These are phyloP conservation scores for Illadopsis cleaveri DNA, from an alignment of 2,113 vertebrate genomes.

Conservation along the genomic window DNA sequence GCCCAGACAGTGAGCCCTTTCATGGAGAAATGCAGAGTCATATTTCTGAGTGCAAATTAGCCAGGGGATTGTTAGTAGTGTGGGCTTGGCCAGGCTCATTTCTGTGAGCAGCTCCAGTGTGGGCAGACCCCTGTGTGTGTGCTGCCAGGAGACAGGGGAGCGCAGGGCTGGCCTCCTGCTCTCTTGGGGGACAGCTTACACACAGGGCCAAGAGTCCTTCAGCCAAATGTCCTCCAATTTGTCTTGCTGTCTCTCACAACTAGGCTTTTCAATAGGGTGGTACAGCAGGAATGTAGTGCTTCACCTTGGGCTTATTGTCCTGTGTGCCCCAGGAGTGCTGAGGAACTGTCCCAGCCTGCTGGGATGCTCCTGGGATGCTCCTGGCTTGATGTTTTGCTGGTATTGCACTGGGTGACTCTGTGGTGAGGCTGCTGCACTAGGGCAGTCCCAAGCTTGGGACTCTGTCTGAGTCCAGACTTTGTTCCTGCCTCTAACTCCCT, in stretches of 20 bases:
- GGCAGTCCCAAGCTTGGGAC: neutral
- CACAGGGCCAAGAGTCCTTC: neutral
- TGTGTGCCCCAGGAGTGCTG: neutral
- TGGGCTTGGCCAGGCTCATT: neutral
- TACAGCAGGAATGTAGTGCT: neutral
- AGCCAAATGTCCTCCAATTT: neutral
- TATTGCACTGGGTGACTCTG: neutral
- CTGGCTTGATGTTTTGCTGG: neutral
- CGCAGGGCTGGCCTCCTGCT: neutral
- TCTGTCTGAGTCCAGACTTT: neutral
- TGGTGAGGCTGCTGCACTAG: neutral
- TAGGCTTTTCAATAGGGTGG: neutral
- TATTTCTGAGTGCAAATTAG: constrained; percentile 51
- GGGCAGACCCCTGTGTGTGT: neutral
- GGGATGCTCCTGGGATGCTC: neutral
- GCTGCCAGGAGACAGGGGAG: neutral
- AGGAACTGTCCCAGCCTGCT: neutral
- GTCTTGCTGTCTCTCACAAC: neutral
- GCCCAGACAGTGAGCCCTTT: constrained; percentile 70
- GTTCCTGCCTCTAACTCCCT: neutral
- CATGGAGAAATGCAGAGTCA: constrained; percentile 69
- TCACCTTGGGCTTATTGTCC: fast-evolving
- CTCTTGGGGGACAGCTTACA: neutral
- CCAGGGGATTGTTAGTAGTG: constrained; percentile 30
- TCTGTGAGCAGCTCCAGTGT: neutral